Evolutionary conservation across 37 sponge, comb jelly and placozoan species (phyloP), one percentile per base, ranked within the genome.

Genomic region (Chondrilla cf. caribensis): DNA sequence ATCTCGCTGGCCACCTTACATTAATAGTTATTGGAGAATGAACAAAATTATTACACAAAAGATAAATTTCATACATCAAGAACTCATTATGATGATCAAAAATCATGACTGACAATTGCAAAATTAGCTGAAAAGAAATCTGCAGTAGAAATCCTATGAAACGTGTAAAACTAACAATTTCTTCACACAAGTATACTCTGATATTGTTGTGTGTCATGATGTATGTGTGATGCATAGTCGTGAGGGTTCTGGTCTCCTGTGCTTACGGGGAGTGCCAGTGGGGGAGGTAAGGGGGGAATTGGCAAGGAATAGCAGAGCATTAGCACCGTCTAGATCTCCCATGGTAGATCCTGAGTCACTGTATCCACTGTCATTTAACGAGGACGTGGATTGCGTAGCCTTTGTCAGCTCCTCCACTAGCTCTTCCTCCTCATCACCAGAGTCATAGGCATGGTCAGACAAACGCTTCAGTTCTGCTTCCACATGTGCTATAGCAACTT

Each of bases 301-400:
- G 19, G 76, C 76, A 37, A 73, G 44, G 44, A n/a, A 37, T n/a
- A 73, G 76, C 38, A 73, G 76, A 37, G 76, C 76, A 39, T 73
- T 73, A 37, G 76, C 76, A 8, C 76, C 76, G 25, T 73, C 76
- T 17, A 73, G 76, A 39, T 73, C 76, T 43, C 76, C 76, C 25
- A 73, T 73, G 76, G 76, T 38, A 14, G 76, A 73, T 38, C 76
- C 76, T 43, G 76, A 8, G 25, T 73, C 76, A 36, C 38, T 36
- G 6, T 73, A 73, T n/a, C 76, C 76, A 73, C 76, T 73, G 76
- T 73, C 76, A 14, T 73, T 73, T 22, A 73, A 37, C 9, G 76
- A 14, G 7, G 76, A 43, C 24, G 76, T 3, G 2, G 44, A 73
- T 42, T 6, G 76, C 21, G 24, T 37, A 2, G 24, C 24, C 36